Base-by-base conservation (phyloP, 2,797 vertebrate species). In the Spatula versicolor region DNA sequence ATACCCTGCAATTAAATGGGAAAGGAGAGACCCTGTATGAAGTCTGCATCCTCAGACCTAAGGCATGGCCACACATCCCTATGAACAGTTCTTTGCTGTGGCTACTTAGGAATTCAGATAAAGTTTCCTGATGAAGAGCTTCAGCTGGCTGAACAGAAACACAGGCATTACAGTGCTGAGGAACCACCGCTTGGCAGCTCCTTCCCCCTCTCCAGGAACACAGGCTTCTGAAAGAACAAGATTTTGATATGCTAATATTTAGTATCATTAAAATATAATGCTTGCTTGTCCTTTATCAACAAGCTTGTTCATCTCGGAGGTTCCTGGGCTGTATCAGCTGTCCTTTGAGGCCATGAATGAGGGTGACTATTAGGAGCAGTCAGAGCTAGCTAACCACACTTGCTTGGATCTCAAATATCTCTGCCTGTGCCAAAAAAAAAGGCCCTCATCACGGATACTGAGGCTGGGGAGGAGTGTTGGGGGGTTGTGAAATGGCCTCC, bases 191-290 rank as follows among this genome's bases (percentile, higher is more conserved):
- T 80, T 26, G 50, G 9, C 64, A 33, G 46, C 86, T 63, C 8
- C 58, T 71, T 63, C n/a, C 50, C 43, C 46, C 4, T 11, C 63
- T 41, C 75, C 48, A 13, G 19, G 37, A 50, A 19, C 1, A 6
- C 0, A 1, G 54, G 68, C 52, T 15, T 10, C 0, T 1, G 87
- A 30, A 45, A 30, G 68, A 75, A 9, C 3, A 2, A 26, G 56
- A 64, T 77, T 92, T 80, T 84, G 81, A 87, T 71, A 25, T 87
- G 83, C 41, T 86, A 64, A 92, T 95, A 58, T 13, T 48, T 15
- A 13, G 13, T 37, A 4, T 54, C 73, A 62, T 88, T 90, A 86
- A 92, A 94, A 64, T 58, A 69, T 23, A 72, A 90, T 43, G 59
- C 45, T 72, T 28, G 8, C 54, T 92, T n/a, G 22, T 86, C 76